Evolutionary conservation across 2,797 vertebrate genomes (phyloP), one percentile per base, ranked within the genome.

Genomic region (Rhynchonycteris naso): DNA sequence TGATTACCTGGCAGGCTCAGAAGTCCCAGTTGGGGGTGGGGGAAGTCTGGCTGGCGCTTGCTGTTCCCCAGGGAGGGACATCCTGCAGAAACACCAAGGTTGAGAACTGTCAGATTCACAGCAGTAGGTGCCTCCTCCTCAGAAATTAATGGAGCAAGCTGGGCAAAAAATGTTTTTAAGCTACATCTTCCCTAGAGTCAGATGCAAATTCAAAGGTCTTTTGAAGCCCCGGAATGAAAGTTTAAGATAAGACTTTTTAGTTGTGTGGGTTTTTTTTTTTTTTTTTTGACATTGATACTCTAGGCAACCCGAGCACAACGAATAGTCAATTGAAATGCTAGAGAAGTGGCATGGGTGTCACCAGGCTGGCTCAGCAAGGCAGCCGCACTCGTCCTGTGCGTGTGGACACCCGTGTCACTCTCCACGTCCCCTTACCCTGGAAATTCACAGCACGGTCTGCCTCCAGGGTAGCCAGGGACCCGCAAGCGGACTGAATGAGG

Each of bases 101-200:
- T 98, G 98, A 98, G 98, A 98, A 98, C 98, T 98, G 98, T 98
- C 98, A 98, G 98, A 98, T 97, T 98, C 98, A 98, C 98, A 98
- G 98, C 98, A 98, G 98, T 98, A 98, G 98, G 98, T 98, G 97
- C 98, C 97, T 98, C 98, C 98, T 98, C 96, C 98, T 98, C 98
- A 97, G 98, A 99, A 98, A 98, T 98, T 99, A 99, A 98, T 98
- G 98, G 98, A 98, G 98, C 98, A 98, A 98, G 98, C 98, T 98
- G 97, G 98, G 98, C 98, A 98, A 98, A 69, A 98, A 98, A 98
- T 98, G 98, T 98, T 98, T 98, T 98, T 98, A 98, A 98, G 98
- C 98, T 98, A 97, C 97, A 97, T 98, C 98, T 98, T 98, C 98
- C 98, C 98, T 98, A 98, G 98, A 98, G 98, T 98, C 98, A 98